Percentiles rank a stretch among this genome's conserved stretches.
These are phyloP conservation scores for Caenorhabditis sulstoni DNA, from an alignment of 2,888 invertebrate species.

Conservation along the genomic window DNA sequence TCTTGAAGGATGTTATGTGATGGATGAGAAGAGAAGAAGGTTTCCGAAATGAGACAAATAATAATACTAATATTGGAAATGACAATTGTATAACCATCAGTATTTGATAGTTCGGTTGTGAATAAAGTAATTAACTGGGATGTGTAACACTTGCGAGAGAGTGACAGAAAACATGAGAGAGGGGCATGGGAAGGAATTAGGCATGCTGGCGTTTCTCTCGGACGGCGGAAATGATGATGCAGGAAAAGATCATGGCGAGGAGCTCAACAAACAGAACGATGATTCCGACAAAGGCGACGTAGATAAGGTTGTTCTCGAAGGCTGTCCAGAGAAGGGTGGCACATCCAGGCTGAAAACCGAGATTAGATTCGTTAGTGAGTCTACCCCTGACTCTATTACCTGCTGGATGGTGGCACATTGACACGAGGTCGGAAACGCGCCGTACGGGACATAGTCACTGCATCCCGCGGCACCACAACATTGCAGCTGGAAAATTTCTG, in stretches of 20 bases:
- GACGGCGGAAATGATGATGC: conserved; percentile 64
- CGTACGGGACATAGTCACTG: conserved; percentile 59
- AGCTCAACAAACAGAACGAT: conserved; percentile 68
- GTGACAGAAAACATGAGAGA: not conserved
- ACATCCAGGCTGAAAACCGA: conserved; percentile 65
- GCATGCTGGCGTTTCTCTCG: conserved; percentile 60
- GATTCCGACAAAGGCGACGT: conserved; percentile 61
- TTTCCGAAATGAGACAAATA: not conserved
- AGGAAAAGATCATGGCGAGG: conserved; percentile 70
- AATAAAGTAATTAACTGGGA: not conserved
- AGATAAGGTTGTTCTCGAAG: conserved; percentile 61
- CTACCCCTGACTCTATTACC: too few species aligned
- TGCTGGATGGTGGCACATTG: conserved; percentile 48
- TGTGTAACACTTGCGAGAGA: not conserved
- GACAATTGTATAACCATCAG: too few species aligned
- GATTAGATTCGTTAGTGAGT: conserved; percentile 9
- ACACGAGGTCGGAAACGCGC: conserved; percentile 51
- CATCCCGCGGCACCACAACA: conserved; percentile 73
- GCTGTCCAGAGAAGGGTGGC: conserved; percentile 55
- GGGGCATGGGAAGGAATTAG: too few species aligned
- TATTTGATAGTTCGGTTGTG: too few species aligned
- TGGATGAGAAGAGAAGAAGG: conserved; percentile 10
- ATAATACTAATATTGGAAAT: not conserved
- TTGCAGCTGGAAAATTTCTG: conserved; percentile 61
- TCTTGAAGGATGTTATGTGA: conserved; percentile 34